Percentiles rank a stretch among this genome's conserved stretches.
Evolutionary conservation across 2,113 vertebrate genomes (phyloP).

Genomic region (Salvelinus fontinalis): DNA sequence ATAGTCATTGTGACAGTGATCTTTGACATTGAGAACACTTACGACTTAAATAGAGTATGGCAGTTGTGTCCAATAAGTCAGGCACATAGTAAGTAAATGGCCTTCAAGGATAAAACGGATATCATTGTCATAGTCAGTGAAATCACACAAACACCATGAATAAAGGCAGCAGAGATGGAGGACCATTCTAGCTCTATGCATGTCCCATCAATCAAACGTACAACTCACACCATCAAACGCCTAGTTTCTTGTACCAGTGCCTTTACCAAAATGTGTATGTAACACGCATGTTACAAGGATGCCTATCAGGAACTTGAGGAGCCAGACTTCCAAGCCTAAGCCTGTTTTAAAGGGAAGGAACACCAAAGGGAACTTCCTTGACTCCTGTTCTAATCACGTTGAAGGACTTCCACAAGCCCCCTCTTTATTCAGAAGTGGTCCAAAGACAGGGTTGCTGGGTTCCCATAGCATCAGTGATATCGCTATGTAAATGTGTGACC

Average conservation of each 20-base stretch:
- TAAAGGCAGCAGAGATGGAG: not conserved
- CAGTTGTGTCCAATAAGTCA: too few species aligned
- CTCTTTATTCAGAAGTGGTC: slow-evolving; percentile 70
- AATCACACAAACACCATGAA: not conserved
- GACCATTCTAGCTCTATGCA: not conserved
- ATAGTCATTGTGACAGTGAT: not conserved
- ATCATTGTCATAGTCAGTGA: not conserved
- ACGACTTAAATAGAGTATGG: too few species aligned
- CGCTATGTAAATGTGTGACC: slow-evolving; percentile 75
- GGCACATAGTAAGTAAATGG: not conserved
- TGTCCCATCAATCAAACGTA: not conserved
- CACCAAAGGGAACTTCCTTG: slow-evolving; percentile 68
- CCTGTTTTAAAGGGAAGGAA: slow-evolving; percentile 34
- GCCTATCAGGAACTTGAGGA: slow-evolving; percentile 25
- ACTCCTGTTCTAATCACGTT: slow-evolving; percentile 73
- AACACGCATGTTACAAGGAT: not conserved
- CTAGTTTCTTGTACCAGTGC: not conserved
- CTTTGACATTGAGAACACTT: not conserved
- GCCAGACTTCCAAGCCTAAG: slow-evolving; percentile 42
- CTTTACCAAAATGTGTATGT: slow-evolving; percentile 25
- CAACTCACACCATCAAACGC: not conserved
- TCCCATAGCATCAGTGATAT: slow-evolving; percentile 67
- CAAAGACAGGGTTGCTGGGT: slow-evolving; percentile 67
- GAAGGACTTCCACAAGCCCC: slow-evolving; percentile 70
- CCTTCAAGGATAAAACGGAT: not conserved